These are phyloP conservation scores for Biston stratarius DNA, from an alignment of 2,888 invertebrate genomes.

Conservation along the genomic window DNA sequence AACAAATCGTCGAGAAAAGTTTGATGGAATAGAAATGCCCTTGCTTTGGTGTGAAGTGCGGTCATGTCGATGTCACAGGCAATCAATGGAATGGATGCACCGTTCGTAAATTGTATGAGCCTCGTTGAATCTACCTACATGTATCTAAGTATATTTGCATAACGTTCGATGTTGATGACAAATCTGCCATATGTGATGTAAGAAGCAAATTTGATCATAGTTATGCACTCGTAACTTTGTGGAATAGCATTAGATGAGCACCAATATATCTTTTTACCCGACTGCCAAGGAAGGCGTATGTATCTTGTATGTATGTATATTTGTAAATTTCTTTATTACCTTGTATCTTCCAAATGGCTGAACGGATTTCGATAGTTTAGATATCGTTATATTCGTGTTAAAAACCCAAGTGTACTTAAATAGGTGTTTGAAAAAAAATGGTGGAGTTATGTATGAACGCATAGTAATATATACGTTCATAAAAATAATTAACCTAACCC, in stretches of 20 bases:
- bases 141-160: not conserved
- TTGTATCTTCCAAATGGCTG: too few species aligned
- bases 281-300: not conserved
- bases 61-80: constrained; percentile 34
- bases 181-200: not conserved
- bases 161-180: too few species aligned
- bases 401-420: too few species aligned
- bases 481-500: too few species aligned
- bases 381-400: too few species aligned
- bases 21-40: constrained; percentile 56
- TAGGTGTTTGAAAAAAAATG: too few species aligned
- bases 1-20: constrained; percentile 58
- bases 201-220: constrained; percentile 18
- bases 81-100: constrained; percentile 39
- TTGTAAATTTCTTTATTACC: too few species aligned
- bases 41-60: constrained; percentile 43
- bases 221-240: constrained; percentile 17
- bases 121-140: not conserved
- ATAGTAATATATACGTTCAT: too few species aligned
- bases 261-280: not conserved
- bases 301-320: not conserved
- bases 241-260: too few species aligned
- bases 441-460: too few species aligned
- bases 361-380: too few species aligned
- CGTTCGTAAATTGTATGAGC: not conserved